Percentiles rank a stretch among this genome's conserved stretches.
phyloP scores from a whole-genome alignment of 2,113 vertebrate species.

The Hylia prasina region DNA sequence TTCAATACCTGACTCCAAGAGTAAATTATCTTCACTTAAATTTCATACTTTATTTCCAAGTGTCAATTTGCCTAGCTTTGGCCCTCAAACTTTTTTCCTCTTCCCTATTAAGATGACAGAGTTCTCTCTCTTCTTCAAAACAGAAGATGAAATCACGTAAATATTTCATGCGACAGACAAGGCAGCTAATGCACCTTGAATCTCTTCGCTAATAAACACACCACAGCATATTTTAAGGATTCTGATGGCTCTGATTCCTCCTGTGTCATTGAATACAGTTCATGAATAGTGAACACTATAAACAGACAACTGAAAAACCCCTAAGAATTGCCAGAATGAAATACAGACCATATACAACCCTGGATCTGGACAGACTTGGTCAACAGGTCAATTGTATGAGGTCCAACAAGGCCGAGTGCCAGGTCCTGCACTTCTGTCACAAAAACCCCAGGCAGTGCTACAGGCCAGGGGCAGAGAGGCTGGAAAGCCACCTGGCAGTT shows the following conservation, averaged over 20 bases:
- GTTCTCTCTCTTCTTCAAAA: neutral
- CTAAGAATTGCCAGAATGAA: neutral
- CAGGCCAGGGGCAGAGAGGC: neutral
- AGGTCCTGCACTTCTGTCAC: rapidly evolving
- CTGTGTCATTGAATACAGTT: neutral
- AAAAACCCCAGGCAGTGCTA: rapidly evolving
- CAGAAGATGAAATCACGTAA: neutral
- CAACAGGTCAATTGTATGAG: rapidly evolving
- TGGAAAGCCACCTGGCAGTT: neutral
- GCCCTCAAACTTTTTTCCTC: neutral
- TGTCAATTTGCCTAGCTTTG: neutral
- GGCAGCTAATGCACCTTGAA: neutral
- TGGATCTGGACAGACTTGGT: neutral
- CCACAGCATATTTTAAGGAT: neutral
- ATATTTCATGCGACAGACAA: neutral
- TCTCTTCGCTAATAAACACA: neutral
- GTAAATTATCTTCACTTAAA: neutral
- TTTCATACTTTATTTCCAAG: neutral
- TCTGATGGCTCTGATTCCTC: neutral
- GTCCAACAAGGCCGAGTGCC: neutral
- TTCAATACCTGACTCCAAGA: neutral
- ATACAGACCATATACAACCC: neutral
- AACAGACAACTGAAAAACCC: neutral
- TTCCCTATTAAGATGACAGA: neutral
- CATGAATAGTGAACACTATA: neutral